Percentiles rank a stretch among this genome's conserved stretches.
Evolutionary conservation across 2,113 vertebrate genomes (phyloP).

Genomic region (Pyxicephalus adspersus): DNA sequence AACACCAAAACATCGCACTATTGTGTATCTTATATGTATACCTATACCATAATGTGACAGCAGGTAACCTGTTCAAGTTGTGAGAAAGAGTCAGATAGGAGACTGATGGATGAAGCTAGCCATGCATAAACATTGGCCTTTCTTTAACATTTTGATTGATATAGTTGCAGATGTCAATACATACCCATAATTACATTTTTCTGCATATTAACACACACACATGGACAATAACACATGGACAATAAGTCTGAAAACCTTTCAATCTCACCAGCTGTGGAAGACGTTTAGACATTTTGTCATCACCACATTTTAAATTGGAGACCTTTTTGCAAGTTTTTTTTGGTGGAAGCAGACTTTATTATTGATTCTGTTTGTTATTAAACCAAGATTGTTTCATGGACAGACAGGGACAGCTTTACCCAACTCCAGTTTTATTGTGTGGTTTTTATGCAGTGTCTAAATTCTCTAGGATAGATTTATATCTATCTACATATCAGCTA

Average conservation of each 20-base stretch:
- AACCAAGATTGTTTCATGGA: too few species aligned
- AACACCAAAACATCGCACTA: neutral
- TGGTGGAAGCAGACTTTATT: neutral
- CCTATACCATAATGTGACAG: neutral
- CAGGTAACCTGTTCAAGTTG: neutral
- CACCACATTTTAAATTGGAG: neutral
- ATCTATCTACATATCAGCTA: too few species aligned
- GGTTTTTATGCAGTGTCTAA: neutral
- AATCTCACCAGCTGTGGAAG: neutral
- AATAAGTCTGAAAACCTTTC: slow-evolving; percentile 12
- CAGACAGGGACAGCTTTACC: too few species aligned
- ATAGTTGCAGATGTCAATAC: neutral
- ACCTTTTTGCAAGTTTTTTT: neutral
- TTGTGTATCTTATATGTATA: neutral
- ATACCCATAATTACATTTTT: slow-evolving; percentile 25
- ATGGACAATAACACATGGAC: slow-evolving; percentile 9
- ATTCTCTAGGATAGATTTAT: neutral
- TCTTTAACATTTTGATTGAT: slow-evolving; percentile 14
- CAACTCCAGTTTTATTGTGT: neutral
- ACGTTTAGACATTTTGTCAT: neutral
- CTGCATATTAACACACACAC: slow-evolving; percentile 32
- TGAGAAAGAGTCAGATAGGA: slow-evolving; percentile 14
- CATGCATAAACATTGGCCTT: slow-evolving; percentile 33
- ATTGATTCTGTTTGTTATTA: too few species aligned
- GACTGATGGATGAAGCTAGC: slow-evolving; percentile 30